phyloP scores from a whole-genome alignment of 2,888 invertebrate species.

The Spisula solida region DNA sequence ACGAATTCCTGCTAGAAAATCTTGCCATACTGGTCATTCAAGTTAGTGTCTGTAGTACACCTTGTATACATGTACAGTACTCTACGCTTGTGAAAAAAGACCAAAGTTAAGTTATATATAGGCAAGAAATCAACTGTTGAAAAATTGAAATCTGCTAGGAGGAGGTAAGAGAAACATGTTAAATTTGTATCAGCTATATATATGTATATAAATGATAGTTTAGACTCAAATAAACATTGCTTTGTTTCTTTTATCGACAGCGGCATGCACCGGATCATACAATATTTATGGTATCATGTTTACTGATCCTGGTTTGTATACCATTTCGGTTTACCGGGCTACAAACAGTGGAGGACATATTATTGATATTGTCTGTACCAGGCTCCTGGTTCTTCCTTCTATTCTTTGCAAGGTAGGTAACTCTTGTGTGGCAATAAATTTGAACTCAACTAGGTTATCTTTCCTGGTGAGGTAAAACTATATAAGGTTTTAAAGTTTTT shows the following conservation, averaged over 20 bases:
- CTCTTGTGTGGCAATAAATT: background rate
- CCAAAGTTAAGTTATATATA: no score
- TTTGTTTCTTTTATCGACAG: slow-evolving; percentile 89
- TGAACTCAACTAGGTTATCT: background rate
- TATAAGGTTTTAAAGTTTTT: background rate
- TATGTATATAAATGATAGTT: no score
- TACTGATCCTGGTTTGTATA: slow-evolving; percentile 95
- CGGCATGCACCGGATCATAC: slow-evolving; percentile 97
- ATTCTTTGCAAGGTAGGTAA: slow-evolving; percentile 98
- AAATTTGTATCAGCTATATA: no score
- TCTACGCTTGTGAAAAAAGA: no score
- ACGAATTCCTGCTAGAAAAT: no score
- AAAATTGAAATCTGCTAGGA: no score
- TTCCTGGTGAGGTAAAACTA: background rate
- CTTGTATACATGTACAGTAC: no score
- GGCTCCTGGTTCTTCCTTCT: slow-evolving; percentile 99
- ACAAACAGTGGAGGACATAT: slow-evolving; percentile 93
- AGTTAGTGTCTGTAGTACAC: no score
- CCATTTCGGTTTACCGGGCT: slow-evolving; percentile 91
- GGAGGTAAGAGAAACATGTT: no score
- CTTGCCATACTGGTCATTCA: no score
- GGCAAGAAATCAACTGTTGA: no score
- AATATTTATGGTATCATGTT: slow-evolving; percentile 96
- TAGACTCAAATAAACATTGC: no score
- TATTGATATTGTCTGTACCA: slow-evolving; percentile 96